A percentile compares a stretch with the other conserved stretches of the same genome.
phyloP scores from a whole-genome alignment of 92 coral and sea anemone species.

The Paramuricea clavata region DNA sequence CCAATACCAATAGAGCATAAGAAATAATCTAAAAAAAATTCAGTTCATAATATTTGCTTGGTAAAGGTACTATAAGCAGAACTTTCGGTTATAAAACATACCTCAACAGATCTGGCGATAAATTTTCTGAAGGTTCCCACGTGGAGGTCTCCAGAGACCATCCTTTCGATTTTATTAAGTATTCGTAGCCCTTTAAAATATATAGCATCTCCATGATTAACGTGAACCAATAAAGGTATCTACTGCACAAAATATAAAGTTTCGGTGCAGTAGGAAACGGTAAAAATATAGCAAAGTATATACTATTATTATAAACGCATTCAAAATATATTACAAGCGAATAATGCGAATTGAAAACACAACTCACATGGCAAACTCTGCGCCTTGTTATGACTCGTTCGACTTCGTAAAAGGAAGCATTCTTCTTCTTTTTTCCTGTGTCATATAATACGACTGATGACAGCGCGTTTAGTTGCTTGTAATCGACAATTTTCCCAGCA shows the following conservation, averaged over 20 bases:
- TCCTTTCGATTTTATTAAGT: conserved; percentile 60
- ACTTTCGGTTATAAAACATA: conserved; percentile 6
- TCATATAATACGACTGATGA: conserved; percentile 57
- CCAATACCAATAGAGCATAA: not conserved
- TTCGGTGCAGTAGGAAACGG: not conserved
- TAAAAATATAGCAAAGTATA: not conserved
- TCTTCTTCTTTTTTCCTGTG: conserved; percentile 28
- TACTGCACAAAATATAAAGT: no score
- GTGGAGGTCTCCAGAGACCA: conserved; percentile 60
- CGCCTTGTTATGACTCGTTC: conserved; percentile 57
- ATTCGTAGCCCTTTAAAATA: conserved; percentile 57
- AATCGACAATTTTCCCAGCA: not conserved
- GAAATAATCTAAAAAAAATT: not conserved
- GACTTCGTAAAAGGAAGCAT: conserved; percentile 41
- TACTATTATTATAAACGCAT: not conserved
- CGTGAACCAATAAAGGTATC: not conserved
- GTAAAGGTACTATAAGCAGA: not conserved
- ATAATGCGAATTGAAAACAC: not conserved
- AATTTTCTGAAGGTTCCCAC: conserved; percentile 57
- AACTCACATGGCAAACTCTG: conserved; percentile 45
- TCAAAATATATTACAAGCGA: not conserved
- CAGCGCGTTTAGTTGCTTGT: conserved; percentile 14
- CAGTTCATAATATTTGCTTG: not conserved
- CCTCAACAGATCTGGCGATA: conserved; percentile 48
- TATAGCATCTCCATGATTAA: not conserved